Conservation (phyloP, 2,888 invertebrate genomes). For the Nycteola revayana region DNA sequence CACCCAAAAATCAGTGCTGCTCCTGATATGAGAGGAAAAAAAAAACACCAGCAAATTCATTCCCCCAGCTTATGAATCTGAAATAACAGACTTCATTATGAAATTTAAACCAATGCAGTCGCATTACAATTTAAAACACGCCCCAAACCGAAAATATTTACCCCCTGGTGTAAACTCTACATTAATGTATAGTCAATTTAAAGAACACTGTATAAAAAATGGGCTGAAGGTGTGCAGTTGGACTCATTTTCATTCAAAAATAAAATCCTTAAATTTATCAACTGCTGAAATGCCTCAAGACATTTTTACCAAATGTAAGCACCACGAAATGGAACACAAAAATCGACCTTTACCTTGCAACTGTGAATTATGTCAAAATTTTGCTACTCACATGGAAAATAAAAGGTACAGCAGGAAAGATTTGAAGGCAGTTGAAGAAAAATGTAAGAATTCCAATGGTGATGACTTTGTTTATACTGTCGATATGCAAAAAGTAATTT, state of each 20-base stretch:
- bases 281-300: slow-evolving; percentile 1
- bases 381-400: background rate
- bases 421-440: background rate
- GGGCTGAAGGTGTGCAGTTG: background rate
- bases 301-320: background rate
- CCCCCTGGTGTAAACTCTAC: background rate
- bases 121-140: slow-evolving; percentile 4
- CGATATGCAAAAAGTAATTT: slow-evolving; percentile 12
- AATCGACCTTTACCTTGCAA: too few species aligned
- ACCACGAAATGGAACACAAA: background rate
- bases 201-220: background rate
- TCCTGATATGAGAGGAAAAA: background rate
- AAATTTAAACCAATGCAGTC: background rate
- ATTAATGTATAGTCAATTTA: background rate
- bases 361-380: background rate
- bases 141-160: slow-evolving; percentile 2
- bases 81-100: background rate
- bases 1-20: background rate
- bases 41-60: background rate
- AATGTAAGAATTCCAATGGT: background rate
- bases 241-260: background rate
- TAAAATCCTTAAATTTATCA: background rate
- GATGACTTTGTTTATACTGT: slow-evolving; percentile 1
- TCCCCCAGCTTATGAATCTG: background rate
- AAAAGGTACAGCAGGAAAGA: background rate